Evolutionary conservation across 2,797 vertebrate species (phyloP).

Genomic region (Muraenolepis orangiensis): DNA sequence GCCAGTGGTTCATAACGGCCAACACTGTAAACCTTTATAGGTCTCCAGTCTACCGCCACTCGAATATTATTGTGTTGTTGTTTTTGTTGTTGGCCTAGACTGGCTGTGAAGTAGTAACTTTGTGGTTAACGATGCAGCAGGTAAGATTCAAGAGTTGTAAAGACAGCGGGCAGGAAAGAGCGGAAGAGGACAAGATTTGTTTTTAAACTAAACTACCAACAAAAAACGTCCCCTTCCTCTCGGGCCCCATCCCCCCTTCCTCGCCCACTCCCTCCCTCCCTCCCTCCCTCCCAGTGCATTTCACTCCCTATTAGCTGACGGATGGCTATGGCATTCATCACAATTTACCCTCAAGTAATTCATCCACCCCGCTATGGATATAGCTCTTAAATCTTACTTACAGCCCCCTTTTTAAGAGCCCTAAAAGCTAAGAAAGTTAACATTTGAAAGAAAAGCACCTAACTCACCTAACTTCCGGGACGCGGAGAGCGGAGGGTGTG

Average conservation of each 20-base stretch:
- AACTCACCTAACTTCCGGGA: slow-evolving; percentile 56
- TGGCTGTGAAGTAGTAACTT: not conserved
- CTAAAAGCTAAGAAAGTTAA: too few species aligned
- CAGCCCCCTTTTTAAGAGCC: too few species aligned
- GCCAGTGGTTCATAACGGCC: too few species aligned
- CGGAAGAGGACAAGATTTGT: not conserved
- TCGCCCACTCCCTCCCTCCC: too few species aligned
- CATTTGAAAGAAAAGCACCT: too few species aligned
- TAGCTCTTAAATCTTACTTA: too few species aligned
- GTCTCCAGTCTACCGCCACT: not conserved
- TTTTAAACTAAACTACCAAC: too few species aligned
- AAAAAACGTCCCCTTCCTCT: not conserved
- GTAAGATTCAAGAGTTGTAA: not conserved
- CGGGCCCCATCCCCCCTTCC: not conserved
- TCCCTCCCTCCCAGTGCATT: not conserved
- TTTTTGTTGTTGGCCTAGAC: not conserved
- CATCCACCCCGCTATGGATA: too few species aligned
- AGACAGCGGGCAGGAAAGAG: not conserved
- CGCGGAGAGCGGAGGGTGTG: slow-evolving; percentile 37
- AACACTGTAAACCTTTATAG: not conserved
- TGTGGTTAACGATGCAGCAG: not conserved
- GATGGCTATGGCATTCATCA: too few species aligned
- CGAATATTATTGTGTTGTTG: not conserved
- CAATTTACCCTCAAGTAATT: too few species aligned
- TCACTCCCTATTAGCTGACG: too few species aligned